Base-by-base conservation (phyloP, 2,113 vertebrate species). In the Taurulus bubalis region DNA sequence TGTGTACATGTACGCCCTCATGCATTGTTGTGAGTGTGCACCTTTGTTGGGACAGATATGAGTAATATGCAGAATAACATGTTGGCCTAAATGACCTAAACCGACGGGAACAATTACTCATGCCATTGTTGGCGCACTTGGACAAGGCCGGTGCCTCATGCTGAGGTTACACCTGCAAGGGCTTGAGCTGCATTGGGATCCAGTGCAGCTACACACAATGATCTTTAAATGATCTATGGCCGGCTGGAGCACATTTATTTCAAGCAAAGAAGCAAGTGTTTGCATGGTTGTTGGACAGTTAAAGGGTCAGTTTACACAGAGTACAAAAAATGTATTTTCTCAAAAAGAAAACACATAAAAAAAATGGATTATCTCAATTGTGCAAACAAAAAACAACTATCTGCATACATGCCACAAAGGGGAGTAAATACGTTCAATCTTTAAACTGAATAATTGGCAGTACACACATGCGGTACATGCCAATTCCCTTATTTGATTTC, bases 61-160 rank as follows among this genome's bases (percentile, higher is more conserved):
- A 89, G 73, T 87, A 84, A 90, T 89, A 92, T 85, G 75, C 83
- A 89, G 84, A 93, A 75, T 72, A 89, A 71, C 84, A 84, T 79
- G 79, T 80, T 82, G 83, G 69, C 79, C 83, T 71, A 58, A 87
- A 91, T 87, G 86, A 92, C 89, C 88, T 18, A 22, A 55, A 34
- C 70, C 80, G 92, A 89, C 84, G 83, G 82, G 64, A 73, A 82
- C 77, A 85, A 94, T 95, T 92, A 93, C 92, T 94, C 88, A 86
- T 82, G 72, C 63, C 75, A 65, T 83, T 80, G 85, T 87, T 80
- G 84, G 77, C 75, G 84, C 88, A 80, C 69, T 64, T 76, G 87
- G 83, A 84, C 32, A 56, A 86, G 78, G 78, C 74, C 26, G 3
- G 22, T 55, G 75, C 80, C 62, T 56, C 89, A 76, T 75, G 81